Conservation (phyloP, 2,888 invertebrate genomes). For the Poecilobothrus nobilitatus region DNA sequence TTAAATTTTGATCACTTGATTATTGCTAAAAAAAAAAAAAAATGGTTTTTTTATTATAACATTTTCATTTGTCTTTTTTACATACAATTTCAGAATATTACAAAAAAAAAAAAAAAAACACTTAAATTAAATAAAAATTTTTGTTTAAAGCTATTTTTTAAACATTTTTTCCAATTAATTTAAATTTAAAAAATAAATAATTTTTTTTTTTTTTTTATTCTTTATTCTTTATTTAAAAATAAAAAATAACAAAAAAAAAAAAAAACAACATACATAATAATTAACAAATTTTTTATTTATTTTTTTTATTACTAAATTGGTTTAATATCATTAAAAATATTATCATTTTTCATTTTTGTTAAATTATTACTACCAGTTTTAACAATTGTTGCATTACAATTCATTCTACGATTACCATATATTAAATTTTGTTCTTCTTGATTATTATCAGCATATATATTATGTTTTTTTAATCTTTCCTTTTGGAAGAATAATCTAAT, state of each 20-base stretch:
- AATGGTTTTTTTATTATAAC: too few species aligned
- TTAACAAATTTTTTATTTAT: neutral
- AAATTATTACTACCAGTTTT: neutral
- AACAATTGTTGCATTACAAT: neutral
- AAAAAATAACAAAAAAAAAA: neutral
- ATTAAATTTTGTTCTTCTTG: neutral
- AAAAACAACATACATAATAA: neutral
- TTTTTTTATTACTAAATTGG: neutral
- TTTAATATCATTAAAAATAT: neutral
- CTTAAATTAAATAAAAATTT: too few species aligned
- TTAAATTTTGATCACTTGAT: too few species aligned
- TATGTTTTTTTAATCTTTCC: slow-evolving; percentile 52
- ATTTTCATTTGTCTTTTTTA: too few species aligned
- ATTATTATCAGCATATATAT: neutral
- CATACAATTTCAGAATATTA: too few species aligned
- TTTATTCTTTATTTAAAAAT: neutral
- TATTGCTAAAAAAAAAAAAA: too few species aligned
- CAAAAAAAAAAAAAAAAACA: too few species aligned
- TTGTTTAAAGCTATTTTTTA: too few species aligned
- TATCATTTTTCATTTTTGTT: neutral
- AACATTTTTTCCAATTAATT: too few species aligned
- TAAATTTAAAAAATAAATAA: too few species aligned
- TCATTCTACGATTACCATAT: neutral
- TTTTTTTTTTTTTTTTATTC: too few species aligned
- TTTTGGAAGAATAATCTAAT: slow-evolving; percentile 67